Base-by-base conservation (phyloP, 30 jellyfish, hydroid and myxozoan species). In the Pelagia noctiluca region DNA sequence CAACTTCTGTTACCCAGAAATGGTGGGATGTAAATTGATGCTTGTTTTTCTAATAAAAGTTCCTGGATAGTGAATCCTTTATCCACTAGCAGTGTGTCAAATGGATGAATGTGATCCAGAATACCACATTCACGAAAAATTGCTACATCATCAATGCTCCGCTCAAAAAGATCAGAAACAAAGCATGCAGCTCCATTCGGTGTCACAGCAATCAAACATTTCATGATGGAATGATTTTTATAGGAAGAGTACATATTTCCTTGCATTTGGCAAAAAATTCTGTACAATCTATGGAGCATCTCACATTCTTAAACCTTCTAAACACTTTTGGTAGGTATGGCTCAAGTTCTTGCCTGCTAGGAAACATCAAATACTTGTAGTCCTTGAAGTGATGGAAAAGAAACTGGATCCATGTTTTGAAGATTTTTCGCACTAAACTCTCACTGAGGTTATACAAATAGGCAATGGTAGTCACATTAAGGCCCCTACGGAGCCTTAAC, bases 11-110 rank as follows among this genome's bases (percentile, higher is more conserved):
- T 71, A 1, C 96, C 96, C 35, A 92, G 49, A 73, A 92, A 92
- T 61, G 97, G 84, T 76, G 98, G 96, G 1, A 90, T 90, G 19
- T 32, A 54, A 19, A 90, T 90, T 11, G 96, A 69, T 19, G 96
- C 98, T 72, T 92, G 98, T 47, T 80, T 85, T 47, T 62, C 48
- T n/a, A 30, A 36, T 35, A 92, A 50, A 25, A 92, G 77, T 65
- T 92, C 80, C 30, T 92, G 98, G 3, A 92, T 75, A 23, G 91
- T 92, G 65, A 92, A 92, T 0, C 98, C 95, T 35, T 79, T 86
- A 49, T 91, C 97, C 33, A 91, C 98, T 18, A 91, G 73, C 53
- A 92, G 78, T 1, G 70, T 26, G 49, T 92, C 98, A 19, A 81
- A 81, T 18, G 95, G 93, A 19, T 86, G 71, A 16, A 86, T 75